phyloP scores from a whole-genome alignment of 2,888 invertebrate genomes.

The Drosophila eohydei region DNA sequence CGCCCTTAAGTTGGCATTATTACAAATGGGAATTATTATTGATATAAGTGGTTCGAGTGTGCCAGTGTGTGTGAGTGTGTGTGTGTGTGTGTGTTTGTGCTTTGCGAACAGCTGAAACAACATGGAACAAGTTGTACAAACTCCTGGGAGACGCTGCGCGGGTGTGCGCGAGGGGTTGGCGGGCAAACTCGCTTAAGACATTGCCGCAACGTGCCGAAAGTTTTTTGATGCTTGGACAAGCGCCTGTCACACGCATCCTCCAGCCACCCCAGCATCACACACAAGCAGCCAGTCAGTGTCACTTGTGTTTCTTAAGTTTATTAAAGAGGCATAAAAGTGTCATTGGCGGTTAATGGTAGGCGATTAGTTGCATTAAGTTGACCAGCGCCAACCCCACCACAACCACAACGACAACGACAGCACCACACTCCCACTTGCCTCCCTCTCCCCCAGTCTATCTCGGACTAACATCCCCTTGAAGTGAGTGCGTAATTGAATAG shows the following conservation, averaged over 20 bases:
- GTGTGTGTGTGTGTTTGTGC: slow-evolving; percentile 20
- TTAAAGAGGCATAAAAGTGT: slow-evolving; percentile 82
- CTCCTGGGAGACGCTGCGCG: slow-evolving; percentile 45
- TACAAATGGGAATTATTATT: slow-evolving; percentile 70
- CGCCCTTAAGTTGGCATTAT: slow-evolving; percentile 48
- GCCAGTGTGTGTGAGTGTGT: slow-evolving; percentile 10
- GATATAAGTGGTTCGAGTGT: slow-evolving; percentile 60
- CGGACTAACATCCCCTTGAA: slow-evolving; percentile 1
- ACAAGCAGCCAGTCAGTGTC: slow-evolving; percentile 22
- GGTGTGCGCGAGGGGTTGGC: neutral
- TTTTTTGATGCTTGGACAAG: slow-evolving; percentile 61
- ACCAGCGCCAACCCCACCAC: slow-evolving; percentile 24
- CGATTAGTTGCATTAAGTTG: slow-evolving; percentile 73
- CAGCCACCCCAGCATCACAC: slow-evolving; percentile 11
- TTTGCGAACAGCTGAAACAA: slow-evolving; percentile 34
- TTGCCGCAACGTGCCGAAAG: slow-evolving; percentile 72
- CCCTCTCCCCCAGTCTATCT: neutral
- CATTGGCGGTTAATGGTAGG: slow-evolving; percentile 75
- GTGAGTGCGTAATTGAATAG: slow-evolving; percentile 56
- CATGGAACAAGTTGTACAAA: slow-evolving; percentile 47
- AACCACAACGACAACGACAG: neutral
- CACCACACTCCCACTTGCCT: neutral
- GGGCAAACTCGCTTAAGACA: slow-evolving; percentile 45
- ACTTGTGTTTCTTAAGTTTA: slow-evolving; percentile 71
- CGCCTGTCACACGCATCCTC: slow-evolving; percentile 54